Conservation (phyloP, 1,140 invertebrate species). For the Listronotus oregonensis region DNA sequence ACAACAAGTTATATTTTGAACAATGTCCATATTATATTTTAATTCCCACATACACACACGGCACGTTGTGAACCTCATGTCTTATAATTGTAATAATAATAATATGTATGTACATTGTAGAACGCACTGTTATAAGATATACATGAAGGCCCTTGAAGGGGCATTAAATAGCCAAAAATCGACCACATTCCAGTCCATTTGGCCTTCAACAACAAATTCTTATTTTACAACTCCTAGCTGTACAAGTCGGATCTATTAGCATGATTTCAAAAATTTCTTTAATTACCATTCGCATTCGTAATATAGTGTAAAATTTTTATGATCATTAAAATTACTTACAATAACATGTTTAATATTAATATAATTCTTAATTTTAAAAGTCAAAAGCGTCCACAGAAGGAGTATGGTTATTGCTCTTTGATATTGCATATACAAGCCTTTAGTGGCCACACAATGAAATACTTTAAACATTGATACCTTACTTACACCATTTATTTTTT, state of each 20-base stretch:
- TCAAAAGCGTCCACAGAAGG: slow-evolving; percentile 60
- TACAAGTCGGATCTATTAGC: slow-evolving; percentile 55
- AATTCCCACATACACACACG: slow-evolving; percentile 83
- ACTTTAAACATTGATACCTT: slow-evolving; percentile 27
- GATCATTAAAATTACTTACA: slow-evolving; percentile 57
- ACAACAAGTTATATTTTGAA: slow-evolving; percentile 62
- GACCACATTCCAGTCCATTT: slow-evolving; percentile 41
- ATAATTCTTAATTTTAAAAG: slow-evolving; percentile 56
- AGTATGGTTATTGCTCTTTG: slow-evolving; percentile 61
- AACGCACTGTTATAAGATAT: slow-evolving; percentile 67
- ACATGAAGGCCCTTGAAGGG: slow-evolving; percentile 56
- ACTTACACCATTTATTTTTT: slow-evolving; percentile 20
- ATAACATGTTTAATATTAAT: slow-evolving; percentile 53
- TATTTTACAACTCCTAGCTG: slow-evolving; percentile 59
- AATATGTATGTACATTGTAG: slow-evolving; percentile 72
- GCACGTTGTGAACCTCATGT: slow-evolving; percentile 81
- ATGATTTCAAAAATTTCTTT: slow-evolving; percentile 42
- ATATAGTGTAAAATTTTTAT: slow-evolving; percentile 57
- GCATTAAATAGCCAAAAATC: slow-evolving; percentile 39
- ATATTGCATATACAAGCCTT: slow-evolving; percentile 59
- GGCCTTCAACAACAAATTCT: slow-evolving; percentile 52
- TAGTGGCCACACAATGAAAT: slow-evolving; percentile 46
- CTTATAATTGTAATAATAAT: slow-evolving; percentile 62
- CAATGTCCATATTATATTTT: slow-evolving; percentile 85
- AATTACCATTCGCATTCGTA: slow-evolving; percentile 52